Conservation (phyloP, 2,113 vertebrate species). For the Poecile atricapillus region DNA sequence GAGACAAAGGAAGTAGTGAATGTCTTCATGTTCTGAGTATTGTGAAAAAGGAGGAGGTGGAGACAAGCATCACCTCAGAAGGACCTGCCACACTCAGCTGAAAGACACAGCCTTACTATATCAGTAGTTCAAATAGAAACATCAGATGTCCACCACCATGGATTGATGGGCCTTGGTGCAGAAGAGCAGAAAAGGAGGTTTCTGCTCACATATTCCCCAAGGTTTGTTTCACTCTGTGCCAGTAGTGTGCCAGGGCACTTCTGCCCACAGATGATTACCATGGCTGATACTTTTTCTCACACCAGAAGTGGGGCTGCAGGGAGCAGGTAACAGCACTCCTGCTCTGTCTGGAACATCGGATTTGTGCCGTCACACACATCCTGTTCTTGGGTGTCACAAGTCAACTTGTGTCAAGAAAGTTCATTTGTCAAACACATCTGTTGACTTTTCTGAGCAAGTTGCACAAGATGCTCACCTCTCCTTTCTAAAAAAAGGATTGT, state of each 20-base stretch:
- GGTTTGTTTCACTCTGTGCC: not conserved
- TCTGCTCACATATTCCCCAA: not conserved
- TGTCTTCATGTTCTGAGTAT: not conserved
- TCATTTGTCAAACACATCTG: not conserved
- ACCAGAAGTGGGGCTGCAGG: not conserved
- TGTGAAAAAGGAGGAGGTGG: not conserved
- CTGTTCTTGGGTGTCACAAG: not conserved
- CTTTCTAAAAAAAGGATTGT: constrained; percentile 35
- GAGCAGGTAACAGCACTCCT: not conserved
- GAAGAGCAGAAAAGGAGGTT: not conserved
- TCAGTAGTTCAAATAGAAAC: not conserved
- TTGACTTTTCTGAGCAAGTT: not conserved
- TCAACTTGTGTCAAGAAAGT: not conserved
- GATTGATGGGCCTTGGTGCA: not conserved
- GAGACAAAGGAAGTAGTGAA: not conserved
- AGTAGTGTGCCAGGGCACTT: not conserved
- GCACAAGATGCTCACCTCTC: constrained; percentile 39
- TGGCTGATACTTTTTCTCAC: not conserved
- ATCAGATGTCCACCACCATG: not conserved
- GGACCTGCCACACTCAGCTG: not conserved
- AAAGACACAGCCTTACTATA: not conserved
- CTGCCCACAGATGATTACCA: not conserved
- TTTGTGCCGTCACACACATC: not conserved
- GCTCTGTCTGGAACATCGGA: not conserved
- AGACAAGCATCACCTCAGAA: not conserved